These are phyloP conservation scores for Brachyhypopomus occidentalis DNA, from an alignment of 2,113 vertebrate species.

Conservation along the genomic window DNA sequence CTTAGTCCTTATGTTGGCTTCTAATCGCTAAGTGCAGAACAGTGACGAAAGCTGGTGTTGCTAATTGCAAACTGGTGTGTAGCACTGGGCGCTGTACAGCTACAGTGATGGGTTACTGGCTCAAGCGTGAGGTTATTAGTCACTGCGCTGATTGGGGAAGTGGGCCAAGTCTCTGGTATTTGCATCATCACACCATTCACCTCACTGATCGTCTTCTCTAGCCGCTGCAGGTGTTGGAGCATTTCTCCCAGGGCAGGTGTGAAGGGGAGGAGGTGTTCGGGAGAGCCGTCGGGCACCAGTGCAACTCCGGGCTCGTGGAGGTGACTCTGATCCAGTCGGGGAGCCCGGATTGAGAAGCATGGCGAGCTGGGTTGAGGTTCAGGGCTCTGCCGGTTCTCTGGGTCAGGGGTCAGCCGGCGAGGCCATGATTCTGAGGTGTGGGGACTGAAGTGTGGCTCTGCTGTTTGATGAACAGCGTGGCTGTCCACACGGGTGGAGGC, in stretches of 20 bases:
- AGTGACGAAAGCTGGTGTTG: not conserved
- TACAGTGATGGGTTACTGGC: too few species aligned
- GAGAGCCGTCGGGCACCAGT: not conserved
- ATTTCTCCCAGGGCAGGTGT: slow-evolving; percentile 75
- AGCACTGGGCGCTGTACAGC: not conserved
- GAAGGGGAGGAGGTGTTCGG: not conserved
- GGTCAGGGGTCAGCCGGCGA: not conserved
- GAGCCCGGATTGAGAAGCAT: slow-evolving; percentile 18
- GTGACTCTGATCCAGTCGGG: slow-evolving; percentile 1
- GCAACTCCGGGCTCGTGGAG: not conserved
- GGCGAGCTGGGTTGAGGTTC: slow-evolving; percentile 10
- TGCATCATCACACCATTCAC: slow-evolving; percentile 72
- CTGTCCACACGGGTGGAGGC: not conserved
- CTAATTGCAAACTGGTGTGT: not conserved
- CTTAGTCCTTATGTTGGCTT: not conserved
- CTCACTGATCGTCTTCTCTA: slow-evolving; percentile 82
- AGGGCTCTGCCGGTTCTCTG: not conserved
- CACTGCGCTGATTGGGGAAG: not conserved
- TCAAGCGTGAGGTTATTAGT: not conserved
- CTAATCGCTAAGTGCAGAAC: not conserved
- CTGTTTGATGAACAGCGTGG: not conserved
- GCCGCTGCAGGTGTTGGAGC: slow-evolving; percentile 75
- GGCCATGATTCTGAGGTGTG: slow-evolving; percentile 7
- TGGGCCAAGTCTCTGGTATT: not conserved
- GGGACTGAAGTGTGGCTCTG: not conserved